Conservation (phyloP, 1,140 invertebrate species). For the Cydia strobilella region DNA sequence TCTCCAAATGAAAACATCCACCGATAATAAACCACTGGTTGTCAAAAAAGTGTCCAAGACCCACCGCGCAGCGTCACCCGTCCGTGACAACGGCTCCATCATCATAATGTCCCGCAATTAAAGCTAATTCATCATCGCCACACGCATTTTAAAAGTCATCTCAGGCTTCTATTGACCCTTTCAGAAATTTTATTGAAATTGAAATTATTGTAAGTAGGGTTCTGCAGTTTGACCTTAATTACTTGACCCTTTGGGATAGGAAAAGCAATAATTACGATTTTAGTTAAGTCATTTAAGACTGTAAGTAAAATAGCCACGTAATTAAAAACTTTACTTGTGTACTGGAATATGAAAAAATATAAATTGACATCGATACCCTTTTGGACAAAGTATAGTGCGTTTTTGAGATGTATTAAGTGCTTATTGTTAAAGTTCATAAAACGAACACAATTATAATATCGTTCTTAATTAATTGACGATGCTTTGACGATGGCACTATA, state of each 20-base stretch:
- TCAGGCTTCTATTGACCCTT: constrained; percentile 33
- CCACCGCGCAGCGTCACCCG: constrained; percentile 14
- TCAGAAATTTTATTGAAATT: constrained; percentile 35
- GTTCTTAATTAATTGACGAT: no score
- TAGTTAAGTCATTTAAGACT: no score
- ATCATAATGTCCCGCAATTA: constrained; percentile 43
- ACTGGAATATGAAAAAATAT: no score
- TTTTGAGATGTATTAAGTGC: no score
- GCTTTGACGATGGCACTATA: no score
- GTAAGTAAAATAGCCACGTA: no score
- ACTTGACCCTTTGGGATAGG: not conserved
- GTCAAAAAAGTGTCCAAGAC: constrained; percentile 11
- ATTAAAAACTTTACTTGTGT: no score
- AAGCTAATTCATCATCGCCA: constrained; percentile 47
- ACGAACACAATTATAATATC: no score
- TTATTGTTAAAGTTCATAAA: no score
- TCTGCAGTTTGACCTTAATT: constrained; percentile 6
- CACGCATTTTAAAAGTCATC: constrained; percentile 50
- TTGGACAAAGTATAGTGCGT: no score
- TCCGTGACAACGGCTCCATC: constrained; percentile 26
- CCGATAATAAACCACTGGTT: not conserved
- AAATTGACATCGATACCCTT: no score
- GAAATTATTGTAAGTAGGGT: not conserved
- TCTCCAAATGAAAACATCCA: constrained; percentile 8
- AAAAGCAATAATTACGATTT: not conserved